Percentiles rank a stretch among this genome's conserved stretches.
Evolutionary conservation across 2,888 invertebrate genomes (phyloP).

Genomic region (Nemotelus nigrinus): DNA sequence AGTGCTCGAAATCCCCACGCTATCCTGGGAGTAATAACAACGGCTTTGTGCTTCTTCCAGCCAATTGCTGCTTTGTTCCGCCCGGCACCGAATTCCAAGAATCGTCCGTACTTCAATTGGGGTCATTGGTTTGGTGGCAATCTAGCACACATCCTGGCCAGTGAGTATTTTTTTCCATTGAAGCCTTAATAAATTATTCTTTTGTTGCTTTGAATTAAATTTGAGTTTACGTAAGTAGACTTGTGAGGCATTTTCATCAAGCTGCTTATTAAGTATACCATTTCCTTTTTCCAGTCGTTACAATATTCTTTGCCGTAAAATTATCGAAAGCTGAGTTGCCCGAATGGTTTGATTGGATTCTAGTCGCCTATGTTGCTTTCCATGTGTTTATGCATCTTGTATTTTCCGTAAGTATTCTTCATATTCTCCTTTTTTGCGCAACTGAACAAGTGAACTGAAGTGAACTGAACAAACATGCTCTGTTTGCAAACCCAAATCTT

Average conservation of each 20-base stretch:
- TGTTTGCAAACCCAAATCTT: too few relatives aligned
- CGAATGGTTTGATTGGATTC: conserved; percentile 85
- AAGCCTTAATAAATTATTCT: not conserved
- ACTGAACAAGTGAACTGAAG: too few relatives aligned
- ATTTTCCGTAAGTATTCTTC: conserved; percentile 73
- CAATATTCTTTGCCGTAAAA: conserved; percentile 91
- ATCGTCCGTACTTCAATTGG: conserved; percentile 90
- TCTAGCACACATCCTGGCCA: conserved; percentile 84
- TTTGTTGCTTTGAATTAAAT: not conserved
- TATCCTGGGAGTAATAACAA: conserved; percentile 81
- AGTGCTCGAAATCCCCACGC: conserved; percentile 83
- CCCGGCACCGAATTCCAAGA: conserved; percentile 83
- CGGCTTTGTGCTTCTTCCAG: conserved; percentile 83
- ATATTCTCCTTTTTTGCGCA: not conserved
- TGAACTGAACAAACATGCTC: too few relatives aligned
- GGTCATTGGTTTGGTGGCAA: conserved; percentile 90
- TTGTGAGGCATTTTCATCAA: not conserved
- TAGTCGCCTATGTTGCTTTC: conserved; percentile 89
- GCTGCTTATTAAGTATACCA: not conserved
- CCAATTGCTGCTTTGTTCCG: conserved; percentile 88
- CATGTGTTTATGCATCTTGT: conserved; percentile 89
- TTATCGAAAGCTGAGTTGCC: conserved; percentile 88
- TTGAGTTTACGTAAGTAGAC: not conserved
- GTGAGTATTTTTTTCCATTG: conserved; percentile 68
- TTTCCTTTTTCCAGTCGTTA: conserved; percentile 76